Percentiles rank a stretch among this genome's conserved stretches.
phyloP scores from a whole-genome alignment of 2,797 vertebrate genomes.

The Anguilla marmorata region DNA sequence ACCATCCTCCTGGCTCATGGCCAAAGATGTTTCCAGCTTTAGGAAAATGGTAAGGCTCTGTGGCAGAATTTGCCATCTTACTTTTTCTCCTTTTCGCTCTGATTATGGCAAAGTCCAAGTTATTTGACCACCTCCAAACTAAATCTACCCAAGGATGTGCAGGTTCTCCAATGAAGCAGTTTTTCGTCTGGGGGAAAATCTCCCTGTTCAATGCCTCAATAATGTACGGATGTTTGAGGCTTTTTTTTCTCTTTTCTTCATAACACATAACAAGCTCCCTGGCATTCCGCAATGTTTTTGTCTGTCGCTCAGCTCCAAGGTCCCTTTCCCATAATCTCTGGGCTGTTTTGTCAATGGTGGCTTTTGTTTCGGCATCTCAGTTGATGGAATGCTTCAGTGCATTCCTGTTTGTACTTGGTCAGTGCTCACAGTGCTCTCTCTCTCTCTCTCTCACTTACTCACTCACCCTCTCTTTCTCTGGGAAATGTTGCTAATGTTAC shows the following conservation, averaged over 20 bases:
- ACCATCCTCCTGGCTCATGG: not conserved
- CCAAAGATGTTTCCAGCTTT: not conserved
- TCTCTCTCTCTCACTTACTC: not conserved
- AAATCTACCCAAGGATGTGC: not conserved
- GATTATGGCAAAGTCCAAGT: not conserved
- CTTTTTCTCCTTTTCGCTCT: not conserved
- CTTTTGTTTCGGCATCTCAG: not conserved
- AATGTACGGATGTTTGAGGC: not conserved
- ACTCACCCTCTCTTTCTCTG: not conserved
- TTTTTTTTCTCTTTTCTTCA: not conserved
- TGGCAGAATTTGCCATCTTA: not conserved
- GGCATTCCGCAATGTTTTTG: not conserved
- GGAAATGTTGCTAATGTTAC: not conserved
- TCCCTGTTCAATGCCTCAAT: not conserved
- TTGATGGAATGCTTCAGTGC: not conserved
- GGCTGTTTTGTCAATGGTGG: not conserved
- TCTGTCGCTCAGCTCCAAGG: not conserved
- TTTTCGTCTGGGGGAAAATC: not conserved
- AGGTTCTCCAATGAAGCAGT: not conserved
- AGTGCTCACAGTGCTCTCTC: not conserved
- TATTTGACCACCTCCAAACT: not conserved
- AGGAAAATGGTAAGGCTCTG: not conserved
- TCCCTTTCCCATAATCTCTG: not conserved
- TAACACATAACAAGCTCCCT: slow-evolving; percentile 1
- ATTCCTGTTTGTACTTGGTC: not conserved